A percentile compares a stretch with the other conserved stretches of the same genome.
These are phyloP conservation scores for Celastrina argiolus DNA, from an alignment of 2,888 invertebrate species.

Conservation along the genomic window DNA sequence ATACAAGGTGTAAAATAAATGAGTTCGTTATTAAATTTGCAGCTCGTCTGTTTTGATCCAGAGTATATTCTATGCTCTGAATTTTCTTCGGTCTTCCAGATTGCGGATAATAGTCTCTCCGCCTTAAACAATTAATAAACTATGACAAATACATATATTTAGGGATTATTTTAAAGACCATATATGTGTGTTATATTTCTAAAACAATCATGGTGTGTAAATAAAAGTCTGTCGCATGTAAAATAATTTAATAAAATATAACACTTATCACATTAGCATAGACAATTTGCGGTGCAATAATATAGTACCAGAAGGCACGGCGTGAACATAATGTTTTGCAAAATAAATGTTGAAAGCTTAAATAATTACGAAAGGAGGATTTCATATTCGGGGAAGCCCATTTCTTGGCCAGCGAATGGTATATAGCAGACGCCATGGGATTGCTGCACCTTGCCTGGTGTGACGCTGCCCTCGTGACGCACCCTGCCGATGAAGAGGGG, in stretches of 20 bases:
- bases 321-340: slow-evolving; percentile 32
- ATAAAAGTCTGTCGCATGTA: slow-evolving; percentile 28
- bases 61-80: too few relatives aligned
- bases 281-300: slow-evolving; percentile 42
- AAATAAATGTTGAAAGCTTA: slow-evolving; percentile 25
- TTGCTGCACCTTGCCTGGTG: slow-evolving; percentile 90
- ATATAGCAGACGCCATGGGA: slow-evolving; percentile 91
- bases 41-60: too few relatives aligned
- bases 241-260: slow-evolving; percentile 46
- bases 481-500: slow-evolving; percentile 87
- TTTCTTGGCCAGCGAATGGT: slow-evolving; percentile 87
- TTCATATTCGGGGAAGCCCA: slow-evolving; percentile 89
- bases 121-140: too few relatives aligned
- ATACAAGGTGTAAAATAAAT: too few relatives aligned
- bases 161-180: too few relatives aligned
- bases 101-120: too few relatives aligned
- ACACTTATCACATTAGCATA: slow-evolving; percentile 34
- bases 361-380: slow-evolving; percentile 76
- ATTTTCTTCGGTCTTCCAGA: too few relatives aligned
- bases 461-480: slow-evolving; percentile 85
- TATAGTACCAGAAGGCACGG: slow-evolving; percentile 38
- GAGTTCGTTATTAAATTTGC: too few relatives aligned
- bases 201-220: not conserved
- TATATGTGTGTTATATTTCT: too few relatives aligned
- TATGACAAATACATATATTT: too few relatives aligned